Conservation (phyloP, 2,888 invertebrate genomes). For the Amphipoea lucens region DNA sequence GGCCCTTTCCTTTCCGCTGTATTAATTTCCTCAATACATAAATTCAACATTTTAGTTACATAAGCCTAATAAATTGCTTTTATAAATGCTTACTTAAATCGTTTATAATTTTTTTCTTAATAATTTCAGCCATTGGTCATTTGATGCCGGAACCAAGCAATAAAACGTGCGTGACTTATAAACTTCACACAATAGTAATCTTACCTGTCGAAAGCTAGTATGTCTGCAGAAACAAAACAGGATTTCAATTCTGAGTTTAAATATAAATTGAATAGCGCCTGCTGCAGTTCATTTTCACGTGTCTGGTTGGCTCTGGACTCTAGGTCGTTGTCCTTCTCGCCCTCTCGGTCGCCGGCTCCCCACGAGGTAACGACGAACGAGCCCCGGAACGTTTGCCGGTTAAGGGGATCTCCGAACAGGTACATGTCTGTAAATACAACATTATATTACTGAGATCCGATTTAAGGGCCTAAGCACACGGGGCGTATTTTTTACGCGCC, state of each 20-base stretch:
- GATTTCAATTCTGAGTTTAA: conserved; percentile 93
- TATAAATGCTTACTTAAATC: not conserved
- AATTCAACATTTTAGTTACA: not conserved
- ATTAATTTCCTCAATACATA: conserved; percentile 10
- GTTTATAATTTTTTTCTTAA: conserved; percentile 17
- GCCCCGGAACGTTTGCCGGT: conserved; percentile 95
- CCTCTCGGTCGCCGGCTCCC: conserved; percentile 89
- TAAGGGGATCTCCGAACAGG: conserved; percentile 92
- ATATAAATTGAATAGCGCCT: conserved; percentile 93
- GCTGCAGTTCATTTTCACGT: conserved; percentile 93
- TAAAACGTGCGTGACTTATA: conserved; percentile 40
- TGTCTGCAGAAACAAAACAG: conserved; percentile 94
- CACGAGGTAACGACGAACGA: conserved; percentile 95
- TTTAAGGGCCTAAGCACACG: not conserved
- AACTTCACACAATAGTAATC: conserved; percentile 59
- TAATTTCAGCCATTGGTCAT: conserved; percentile 33
- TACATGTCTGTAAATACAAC: conserved; percentile 92
- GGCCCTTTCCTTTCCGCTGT: conserved; percentile 10
- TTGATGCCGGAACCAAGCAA: conserved; percentile 47
- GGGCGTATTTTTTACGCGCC: not conserved
- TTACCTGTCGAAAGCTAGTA: conserved; percentile 96
- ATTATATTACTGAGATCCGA: not conserved
- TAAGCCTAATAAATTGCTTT: conserved; percentile 26
- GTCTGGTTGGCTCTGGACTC: conserved; percentile 93
- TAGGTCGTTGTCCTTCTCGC: conserved; percentile 91